These are phyloP conservation scores for Xiphydria camelus DNA, from an alignment of 2,888 invertebrate genomes.

Conservation along the genomic window DNA sequence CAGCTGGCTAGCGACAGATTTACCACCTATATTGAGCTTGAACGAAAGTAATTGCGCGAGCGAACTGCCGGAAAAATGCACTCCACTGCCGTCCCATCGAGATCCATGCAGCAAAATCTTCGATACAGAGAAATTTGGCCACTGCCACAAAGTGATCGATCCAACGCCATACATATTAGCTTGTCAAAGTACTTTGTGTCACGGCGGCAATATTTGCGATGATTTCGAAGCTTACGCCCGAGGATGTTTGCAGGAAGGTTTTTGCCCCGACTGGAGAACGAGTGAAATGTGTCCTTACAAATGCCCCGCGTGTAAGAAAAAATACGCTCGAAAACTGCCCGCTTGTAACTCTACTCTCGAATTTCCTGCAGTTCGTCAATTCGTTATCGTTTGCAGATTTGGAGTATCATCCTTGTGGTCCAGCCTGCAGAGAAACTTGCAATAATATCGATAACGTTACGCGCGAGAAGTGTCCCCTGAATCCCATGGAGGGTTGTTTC, in stretches of 20 bases:
- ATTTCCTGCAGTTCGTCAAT: not conserved
- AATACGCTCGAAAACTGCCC: conserved; percentile 2
- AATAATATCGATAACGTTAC: conserved; percentile 62
- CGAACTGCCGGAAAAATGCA: conserved; percentile 49
- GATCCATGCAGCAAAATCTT: conserved; percentile 72
- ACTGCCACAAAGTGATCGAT: conserved; percentile 76
- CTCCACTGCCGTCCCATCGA: conserved; percentile 63
- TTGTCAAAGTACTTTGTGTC: conserved; percentile 72
- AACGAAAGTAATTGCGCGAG: conserved; percentile 53
- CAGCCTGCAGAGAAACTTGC: conserved; percentile 69
- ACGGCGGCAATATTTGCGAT: conserved; percentile 64
- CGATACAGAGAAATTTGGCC: conserved; percentile 62
- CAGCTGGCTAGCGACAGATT: conserved; percentile 60
- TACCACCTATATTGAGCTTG: conserved; percentile 22
- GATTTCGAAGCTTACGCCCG: conserved; percentile 73
- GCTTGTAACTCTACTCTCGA: not conserved
- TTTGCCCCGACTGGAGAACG: conserved; percentile 76
- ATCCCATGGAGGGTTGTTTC: conserved; percentile 77
- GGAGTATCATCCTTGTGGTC: conserved; percentile 62
- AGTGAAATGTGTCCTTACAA: conserved; percentile 67
- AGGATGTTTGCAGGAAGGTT: conserved; percentile 70
- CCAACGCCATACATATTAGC: conserved; percentile 69
- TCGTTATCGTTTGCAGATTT: conserved; percentile 43
- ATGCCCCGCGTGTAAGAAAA: conserved; percentile 60
- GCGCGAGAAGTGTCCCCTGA: conserved; percentile 55